Evolutionary conservation across 2,113 vertebrate species (phyloP).

Genomic region (Theropithecus gelada): DNA sequence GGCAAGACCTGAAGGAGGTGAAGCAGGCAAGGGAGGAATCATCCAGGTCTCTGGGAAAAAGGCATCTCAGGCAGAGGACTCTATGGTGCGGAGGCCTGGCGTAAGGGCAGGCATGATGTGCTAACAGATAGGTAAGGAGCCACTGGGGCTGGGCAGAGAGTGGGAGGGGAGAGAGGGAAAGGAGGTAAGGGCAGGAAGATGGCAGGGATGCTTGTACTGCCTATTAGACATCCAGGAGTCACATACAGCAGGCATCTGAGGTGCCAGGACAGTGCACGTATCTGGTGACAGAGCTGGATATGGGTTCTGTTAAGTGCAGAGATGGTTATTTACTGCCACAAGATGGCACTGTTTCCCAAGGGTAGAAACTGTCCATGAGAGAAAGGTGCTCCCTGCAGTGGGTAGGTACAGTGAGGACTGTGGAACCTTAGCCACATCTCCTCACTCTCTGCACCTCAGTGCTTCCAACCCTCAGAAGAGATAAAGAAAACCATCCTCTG

Average conservation of each 20-base stretch:
- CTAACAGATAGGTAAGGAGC: background rate
- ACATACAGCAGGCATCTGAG: background rate
- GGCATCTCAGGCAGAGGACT: background rate
- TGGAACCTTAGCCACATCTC: background rate
- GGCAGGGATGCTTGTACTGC: background rate
- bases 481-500: background rate
- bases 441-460: background rate
- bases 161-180: background rate
- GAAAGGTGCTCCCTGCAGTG: background rate
- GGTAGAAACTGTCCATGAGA: background rate
- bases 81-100: background rate
- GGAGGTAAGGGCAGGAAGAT: background rate
- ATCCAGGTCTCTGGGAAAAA: background rate
- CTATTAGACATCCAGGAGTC: background rate
- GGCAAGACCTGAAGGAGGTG: background rate
- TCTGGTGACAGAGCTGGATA: background rate
- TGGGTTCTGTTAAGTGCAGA: background rate
- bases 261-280: rapidly evolving
- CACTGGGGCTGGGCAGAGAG: background rate
- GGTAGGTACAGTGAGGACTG: background rate
- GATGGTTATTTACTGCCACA: background rate
- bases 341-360: conserved; percentile 38
- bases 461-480: background rate
- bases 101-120: background rate
- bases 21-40: background rate